Evolutionary conservation across 2,888 invertebrate species (phyloP), one percentile per base, ranked within the genome.

Genomic region (Mythimna lalbum): DNA sequence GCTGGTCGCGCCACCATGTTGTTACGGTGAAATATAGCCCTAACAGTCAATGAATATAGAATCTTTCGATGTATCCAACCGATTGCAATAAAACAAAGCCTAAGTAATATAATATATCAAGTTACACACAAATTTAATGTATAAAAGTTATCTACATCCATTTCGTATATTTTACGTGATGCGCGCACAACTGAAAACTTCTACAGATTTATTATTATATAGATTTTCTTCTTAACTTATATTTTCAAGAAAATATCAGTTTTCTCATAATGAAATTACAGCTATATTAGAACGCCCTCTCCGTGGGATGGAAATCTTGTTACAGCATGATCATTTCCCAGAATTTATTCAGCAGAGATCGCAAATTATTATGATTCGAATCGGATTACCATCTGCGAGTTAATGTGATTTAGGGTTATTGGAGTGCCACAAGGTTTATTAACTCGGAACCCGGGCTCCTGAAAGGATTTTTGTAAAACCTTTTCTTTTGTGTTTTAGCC

Each of bases 271-370:
- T 52, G 1, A 19, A 23, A 27, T 52, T 6, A 31, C 7, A 14
- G 14, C 17, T 21, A 21, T 1, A 31, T n/a, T 1, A 10, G 10
- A 49, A 33, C 23, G 36, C 10, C 43, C 17, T 59, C 33, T 19
- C 4, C 4, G 17, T 49, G n/a, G 23, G 19, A 23, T 5, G 10
- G 4, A 5, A 31, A 36, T 33, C 39, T 59, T 5, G 0, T 23
- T 39, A 5, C 1, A 19, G 7, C 9, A 39, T 31, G 55, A 55
- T 39, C 36, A 27, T 49, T 56, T 69, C 27, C 17, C 5, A 36
- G n/a, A 56, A 67, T 55, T 66, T 0, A 55, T 65, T 69, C 14
- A 19, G 17, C 33, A 17, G 36, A 23, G 23, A 21, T 33, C 14
- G 21, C 31, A 62, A 50, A 21, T 50, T 50, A 14, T 50, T 50